phyloP scores from a whole-genome alignment of 2,888 invertebrate genomes.

The Amphipoea lucens region DNA sequence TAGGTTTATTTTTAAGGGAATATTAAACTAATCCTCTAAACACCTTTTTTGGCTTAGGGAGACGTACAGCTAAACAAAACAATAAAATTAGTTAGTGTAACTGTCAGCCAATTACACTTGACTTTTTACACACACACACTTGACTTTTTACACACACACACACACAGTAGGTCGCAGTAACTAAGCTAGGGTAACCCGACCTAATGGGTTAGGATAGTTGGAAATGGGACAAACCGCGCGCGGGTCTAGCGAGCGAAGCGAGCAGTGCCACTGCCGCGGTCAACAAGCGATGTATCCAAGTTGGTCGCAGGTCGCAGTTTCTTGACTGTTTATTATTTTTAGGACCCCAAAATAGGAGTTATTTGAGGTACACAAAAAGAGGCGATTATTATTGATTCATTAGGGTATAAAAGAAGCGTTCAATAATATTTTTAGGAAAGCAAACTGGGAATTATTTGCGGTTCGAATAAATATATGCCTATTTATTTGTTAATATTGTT shows the following conservation, averaged over 20 bases:
- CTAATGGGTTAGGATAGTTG: too few species aligned
- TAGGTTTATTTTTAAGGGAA: background rate
- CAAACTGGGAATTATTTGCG: background rate
- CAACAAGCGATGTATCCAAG: background rate
- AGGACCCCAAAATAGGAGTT: background rate
- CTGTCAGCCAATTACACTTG: too few species aligned
- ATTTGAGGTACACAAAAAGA: background rate
- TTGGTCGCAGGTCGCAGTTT: background rate
- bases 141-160: too few species aligned
- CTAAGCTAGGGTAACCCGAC: too few species aligned
- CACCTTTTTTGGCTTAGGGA: background rate
- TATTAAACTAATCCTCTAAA: background rate
- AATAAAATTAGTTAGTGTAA: background rate
- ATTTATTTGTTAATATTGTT: too few species aligned
- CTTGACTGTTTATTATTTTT: background rate
- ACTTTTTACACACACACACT: too few species aligned
- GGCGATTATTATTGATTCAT: background rate
- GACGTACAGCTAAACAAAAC: background rate
- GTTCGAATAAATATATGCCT: background rate
- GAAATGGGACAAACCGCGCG: too few species aligned
- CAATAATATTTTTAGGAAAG: background rate
- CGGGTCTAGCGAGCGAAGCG: too few species aligned
- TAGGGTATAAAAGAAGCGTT: background rate
- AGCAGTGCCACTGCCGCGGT: background rate
- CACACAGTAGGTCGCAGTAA: too few species aligned